Evolutionary conservation across 1,140 invertebrate genomes (phyloP).

Genomic region (Calliopsis andreniformis): DNA sequence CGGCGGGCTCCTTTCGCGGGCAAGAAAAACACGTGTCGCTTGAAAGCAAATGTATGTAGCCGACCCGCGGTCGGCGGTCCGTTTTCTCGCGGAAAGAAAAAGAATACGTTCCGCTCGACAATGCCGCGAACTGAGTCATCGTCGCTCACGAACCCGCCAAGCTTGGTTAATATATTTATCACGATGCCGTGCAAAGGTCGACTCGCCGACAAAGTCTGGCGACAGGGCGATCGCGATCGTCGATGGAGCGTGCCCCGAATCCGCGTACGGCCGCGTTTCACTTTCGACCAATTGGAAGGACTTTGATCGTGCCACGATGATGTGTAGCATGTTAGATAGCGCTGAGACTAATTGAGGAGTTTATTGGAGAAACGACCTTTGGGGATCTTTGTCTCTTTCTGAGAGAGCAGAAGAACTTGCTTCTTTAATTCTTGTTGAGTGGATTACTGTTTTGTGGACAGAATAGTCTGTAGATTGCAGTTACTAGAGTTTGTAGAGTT

Average conservation of each 20-base stretch:
- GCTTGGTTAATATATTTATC: slow-evolving; percentile 49
- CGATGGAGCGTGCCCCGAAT: slow-evolving; percentile 18
- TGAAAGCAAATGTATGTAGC: slow-evolving; percentile 51
- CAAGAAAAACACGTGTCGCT: slow-evolving; percentile 47
- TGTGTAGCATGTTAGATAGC: too few relatives aligned
- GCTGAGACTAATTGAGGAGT: too few relatives aligned
- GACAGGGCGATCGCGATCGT: slow-evolving; percentile 37
- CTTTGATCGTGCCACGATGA: not conserved
- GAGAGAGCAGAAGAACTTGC: too few relatives aligned
- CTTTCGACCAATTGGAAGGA: not conserved
- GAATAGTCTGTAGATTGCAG: too few relatives aligned
- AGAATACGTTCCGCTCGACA: not conserved
- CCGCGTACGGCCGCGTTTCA: slow-evolving; percentile 20
- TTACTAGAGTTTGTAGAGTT: too few relatives aligned
- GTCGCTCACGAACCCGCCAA: slow-evolving; percentile 41
- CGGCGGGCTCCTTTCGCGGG: slow-evolving; percentile 16
- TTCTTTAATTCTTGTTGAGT: too few relatives aligned
- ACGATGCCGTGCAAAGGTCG: slow-evolving; percentile 45
- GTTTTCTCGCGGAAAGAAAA: slow-evolving; percentile 14
- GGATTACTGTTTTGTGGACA: too few relatives aligned
- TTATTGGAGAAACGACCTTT: too few relatives aligned
- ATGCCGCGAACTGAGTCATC: slow-evolving; percentile 49
- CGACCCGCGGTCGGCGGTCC: slow-evolving; percentile 15
- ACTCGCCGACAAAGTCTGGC: slow-evolving; percentile 37
- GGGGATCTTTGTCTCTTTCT: too few relatives aligned